phyloP scores from a whole-genome alignment of 1,140 invertebrate genomes.

The Mya arenaria region DNA sequence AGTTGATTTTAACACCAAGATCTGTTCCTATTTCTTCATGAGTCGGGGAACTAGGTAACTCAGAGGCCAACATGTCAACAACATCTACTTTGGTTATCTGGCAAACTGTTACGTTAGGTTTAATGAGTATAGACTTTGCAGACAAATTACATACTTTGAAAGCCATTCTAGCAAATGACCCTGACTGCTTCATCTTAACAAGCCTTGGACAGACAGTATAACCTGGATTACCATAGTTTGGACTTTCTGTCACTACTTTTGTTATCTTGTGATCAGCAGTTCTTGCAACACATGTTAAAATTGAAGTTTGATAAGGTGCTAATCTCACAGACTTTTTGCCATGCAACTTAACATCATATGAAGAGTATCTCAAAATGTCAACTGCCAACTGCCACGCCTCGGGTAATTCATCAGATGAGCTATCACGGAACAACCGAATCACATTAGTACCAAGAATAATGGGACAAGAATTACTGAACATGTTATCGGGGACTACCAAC shows the following conservation, averaged over 20 bases:
- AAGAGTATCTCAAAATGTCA: too few relatives aligned
- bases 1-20: slow-evolving; percentile 36
- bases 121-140: slow-evolving; percentile 32
- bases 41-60: neutral
- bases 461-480: neutral
- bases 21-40: neutral
- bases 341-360: too few relatives aligned
- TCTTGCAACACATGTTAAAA: too few relatives aligned
- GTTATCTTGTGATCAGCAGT: too few relatives aligned
- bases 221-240: neutral
- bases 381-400: too few relatives aligned
- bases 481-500: neutral
- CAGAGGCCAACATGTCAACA: neutral
- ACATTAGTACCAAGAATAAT: neutral
- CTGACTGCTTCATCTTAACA: slow-evolving; percentile 1
- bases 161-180: slow-evolving; percentile 10
- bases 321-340: too few relatives aligned
- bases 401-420: too few relatives aligned
- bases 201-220: slow-evolving; percentile 41
- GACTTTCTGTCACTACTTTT: neutral
- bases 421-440: neutral
- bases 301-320: too few relatives aligned
- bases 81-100: slow-evolving; percentile 18
- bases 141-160: slow-evolving; percentile 49
- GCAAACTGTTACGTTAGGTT: slow-evolving; percentile 20